These are phyloP conservation scores for Deilephila porcellus DNA, from an alignment of 2,888 invertebrate genomes.

Conservation along the genomic window DNA sequence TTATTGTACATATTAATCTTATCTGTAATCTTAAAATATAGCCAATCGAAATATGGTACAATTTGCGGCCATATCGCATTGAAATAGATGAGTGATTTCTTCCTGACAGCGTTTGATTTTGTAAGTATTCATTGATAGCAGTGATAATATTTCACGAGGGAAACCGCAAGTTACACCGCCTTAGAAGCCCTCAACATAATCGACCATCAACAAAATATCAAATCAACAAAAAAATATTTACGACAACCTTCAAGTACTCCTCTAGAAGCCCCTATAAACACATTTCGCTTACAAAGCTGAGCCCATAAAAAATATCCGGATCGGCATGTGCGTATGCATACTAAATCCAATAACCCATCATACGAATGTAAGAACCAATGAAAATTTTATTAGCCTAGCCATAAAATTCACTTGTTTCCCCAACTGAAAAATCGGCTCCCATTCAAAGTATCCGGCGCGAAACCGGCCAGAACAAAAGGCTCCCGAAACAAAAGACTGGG, in stretches of 20 bases:
- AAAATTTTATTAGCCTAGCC: slow-evolving; percentile 43
- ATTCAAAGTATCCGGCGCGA: slow-evolving; percentile 63
- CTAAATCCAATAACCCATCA: slow-evolving; percentile 26
- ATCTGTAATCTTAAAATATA: no score
- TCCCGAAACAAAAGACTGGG: slow-evolving; percentile 62
- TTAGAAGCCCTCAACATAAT: no score
- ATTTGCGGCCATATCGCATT: no score
- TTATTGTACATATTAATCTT: no score
- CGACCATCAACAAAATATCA: background rate
- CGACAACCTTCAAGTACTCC: background rate
- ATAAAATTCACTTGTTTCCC: slow-evolving; percentile 60
- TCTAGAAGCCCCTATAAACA: slow-evolving; percentile 6
- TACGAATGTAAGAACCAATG: slow-evolving; percentile 28
- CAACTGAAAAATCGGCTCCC: slow-evolving; percentile 69
- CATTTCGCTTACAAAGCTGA: slow-evolving; percentile 20
- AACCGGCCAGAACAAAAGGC: slow-evolving; percentile 57
- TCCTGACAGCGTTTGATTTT: no score
- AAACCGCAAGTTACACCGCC: no score
- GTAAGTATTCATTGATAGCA: no score
- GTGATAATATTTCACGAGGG: no score
- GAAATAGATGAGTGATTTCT: no score
- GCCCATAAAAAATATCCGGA: slow-evolving; percentile 15
- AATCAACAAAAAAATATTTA: background rate
- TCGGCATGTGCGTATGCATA: slow-evolving; percentile 12
- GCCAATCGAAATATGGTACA: no score